Evolutionary conservation across 2,888 invertebrate species (phyloP), one percentile per base, ranked within the genome.

Genomic region (Drosophila sordidula): DNA sequence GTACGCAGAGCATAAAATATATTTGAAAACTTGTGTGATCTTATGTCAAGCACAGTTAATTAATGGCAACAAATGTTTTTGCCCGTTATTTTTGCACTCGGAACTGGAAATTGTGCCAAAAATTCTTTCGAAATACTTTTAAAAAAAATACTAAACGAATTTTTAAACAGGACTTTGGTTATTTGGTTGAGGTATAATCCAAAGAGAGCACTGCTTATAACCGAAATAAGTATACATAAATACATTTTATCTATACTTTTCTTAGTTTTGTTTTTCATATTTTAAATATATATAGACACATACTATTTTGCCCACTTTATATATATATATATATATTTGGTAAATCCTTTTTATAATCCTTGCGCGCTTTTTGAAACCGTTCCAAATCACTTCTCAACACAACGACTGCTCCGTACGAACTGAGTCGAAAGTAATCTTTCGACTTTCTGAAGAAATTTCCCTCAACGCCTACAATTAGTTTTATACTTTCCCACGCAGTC

Each of bases 381-480:
- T 47, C 38, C 55, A 64, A 46, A 58, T 47, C 82, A 87, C 87
- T 85, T 85, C 76, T 73, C 68, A 70, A 77, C 86, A 51, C 83
- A 58, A 63, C 67, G 80, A 80, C 72, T 75, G 85, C 77, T 75
- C 47, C 52, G 62, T 68, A 75, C 62, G 69, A 80, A 85, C 85
- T 85, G 79, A 85, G 71, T 62, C 54, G 38, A 50, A 42, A 68
- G 61, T 69, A 74, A 76, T 69, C 50, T 71, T 59, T 58, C 18
- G 66, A 69, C 58, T 73, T 71, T 69, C 73, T 69, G 62, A 85
- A 80, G 80, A 87, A 82, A 85, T 75, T 79, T 87, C 61, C 69
- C 47, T 34, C 74, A 74, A 78, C 87, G 85, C 82, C 85, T 84
- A 87, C 85, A 85, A 87, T 76, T 80, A 70, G 69, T 70, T 70